Conservation (phyloP, 2,113 vertebrate genomes). For the Anarrhichthys ocellatus region DNA sequence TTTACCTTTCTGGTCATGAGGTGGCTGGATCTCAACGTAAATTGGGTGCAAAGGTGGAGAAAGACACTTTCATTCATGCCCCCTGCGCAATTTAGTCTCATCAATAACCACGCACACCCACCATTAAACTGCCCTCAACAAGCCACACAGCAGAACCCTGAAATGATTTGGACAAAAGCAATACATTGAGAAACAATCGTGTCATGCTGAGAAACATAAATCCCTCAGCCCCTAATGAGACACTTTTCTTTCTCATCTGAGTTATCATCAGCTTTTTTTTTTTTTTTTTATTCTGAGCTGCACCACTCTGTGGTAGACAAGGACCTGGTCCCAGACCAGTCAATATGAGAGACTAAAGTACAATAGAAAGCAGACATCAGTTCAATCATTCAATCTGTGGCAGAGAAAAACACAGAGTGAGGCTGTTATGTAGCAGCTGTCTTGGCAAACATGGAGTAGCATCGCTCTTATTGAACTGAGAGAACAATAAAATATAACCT, state of each 20-base stretch:
- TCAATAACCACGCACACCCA: background rate
- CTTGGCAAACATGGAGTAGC: constrained; percentile 60
- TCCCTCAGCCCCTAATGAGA: constrained; percentile 9
- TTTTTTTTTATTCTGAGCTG: constrained; percentile 21
- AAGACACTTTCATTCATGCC: background rate
- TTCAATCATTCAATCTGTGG: constrained; percentile 76
- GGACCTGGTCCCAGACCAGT: constrained; percentile 62
- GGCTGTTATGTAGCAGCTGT: constrained; percentile 75
- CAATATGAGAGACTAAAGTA: constrained; percentile 69
- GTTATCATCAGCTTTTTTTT: constrained; percentile 35
- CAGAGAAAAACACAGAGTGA: constrained; percentile 65
- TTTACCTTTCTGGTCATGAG: background rate
- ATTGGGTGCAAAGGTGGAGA: background rate
- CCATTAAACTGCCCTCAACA: background rate
- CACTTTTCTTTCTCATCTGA: constrained; percentile 31
- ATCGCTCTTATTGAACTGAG: constrained; percentile 76
- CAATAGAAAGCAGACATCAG: constrained; percentile 70
- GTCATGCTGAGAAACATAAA: background rate
- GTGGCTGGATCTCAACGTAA: background rate
- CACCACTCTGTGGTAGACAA: constrained; percentile 10
- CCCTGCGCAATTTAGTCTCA: background rate
- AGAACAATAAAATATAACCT: constrained; percentile 81
- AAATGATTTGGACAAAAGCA: constrained; percentile 5
- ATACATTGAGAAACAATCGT: background rate
- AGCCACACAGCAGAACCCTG: background rate